Conservation (phyloP, 1,140 invertebrate genomes). For the Drosophila suzukii region DNA sequence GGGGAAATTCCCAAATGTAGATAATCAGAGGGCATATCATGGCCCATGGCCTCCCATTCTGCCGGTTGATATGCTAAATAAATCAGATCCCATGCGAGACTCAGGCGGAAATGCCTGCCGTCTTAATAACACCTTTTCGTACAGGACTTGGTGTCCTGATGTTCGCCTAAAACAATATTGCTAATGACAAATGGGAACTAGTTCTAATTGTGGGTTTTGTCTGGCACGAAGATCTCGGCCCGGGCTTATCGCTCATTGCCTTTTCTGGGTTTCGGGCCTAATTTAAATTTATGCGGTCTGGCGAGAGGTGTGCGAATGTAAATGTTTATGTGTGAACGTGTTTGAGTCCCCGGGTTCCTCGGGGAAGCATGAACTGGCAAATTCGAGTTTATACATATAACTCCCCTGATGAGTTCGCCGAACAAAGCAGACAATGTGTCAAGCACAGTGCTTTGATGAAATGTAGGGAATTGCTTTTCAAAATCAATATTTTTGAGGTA, state of each 20-base stretch:
- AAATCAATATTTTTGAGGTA: too few species aligned
- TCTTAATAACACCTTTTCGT: conserved; percentile 40
- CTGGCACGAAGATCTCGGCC: conserved; percentile 36
- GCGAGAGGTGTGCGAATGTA: not conserved
- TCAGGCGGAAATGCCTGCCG: conserved; percentile 26
- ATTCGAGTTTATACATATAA: conserved; percentile 20
- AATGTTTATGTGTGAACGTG: conserved; percentile 30
- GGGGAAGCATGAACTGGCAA: conserved; percentile 27
- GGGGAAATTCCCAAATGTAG: conserved; percentile 60
- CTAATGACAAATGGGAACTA: conserved; percentile 53
- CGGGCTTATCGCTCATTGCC: conserved; percentile 39
- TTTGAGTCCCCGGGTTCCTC: conserved; percentile 14
- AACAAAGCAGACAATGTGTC: conserved; percentile 12
- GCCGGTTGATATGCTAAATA: conserved; percentile 35
- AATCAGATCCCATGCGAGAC: conserved; percentile 18
- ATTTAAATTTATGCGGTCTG: conserved; percentile 48
- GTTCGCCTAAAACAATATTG: conserved; percentile 42
- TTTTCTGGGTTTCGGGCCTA: conserved; percentile 35
- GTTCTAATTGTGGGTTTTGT: conserved; percentile 48
- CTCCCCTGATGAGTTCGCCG: not conserved
- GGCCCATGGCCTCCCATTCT: conserved; percentile 11
- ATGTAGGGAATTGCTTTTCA: not conserved
- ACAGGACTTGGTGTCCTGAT: not conserved
- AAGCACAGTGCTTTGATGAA: not conserved
- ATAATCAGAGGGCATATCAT: conserved; percentile 67